Evolutionary conservation across 2,113 vertebrate genomes (phyloP).

Genomic region (Nansenia antarctica): DNA sequence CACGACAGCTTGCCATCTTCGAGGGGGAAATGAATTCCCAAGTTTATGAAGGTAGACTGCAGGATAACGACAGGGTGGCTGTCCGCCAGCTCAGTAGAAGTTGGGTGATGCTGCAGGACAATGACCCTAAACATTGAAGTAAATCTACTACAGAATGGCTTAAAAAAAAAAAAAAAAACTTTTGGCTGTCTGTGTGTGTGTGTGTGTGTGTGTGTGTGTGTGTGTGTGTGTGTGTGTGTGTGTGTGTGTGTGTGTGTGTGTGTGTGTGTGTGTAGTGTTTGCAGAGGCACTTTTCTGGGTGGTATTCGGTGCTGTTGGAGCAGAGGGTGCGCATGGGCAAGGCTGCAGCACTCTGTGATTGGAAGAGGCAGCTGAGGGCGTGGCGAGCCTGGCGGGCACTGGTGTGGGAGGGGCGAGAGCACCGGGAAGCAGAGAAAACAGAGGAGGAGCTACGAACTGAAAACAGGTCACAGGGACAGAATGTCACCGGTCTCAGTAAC

Average conservation of each 20-base stretch:
- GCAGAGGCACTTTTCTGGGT: slow-evolving; percentile 87
- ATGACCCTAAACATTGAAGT: too few relatives aligned
- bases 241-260: slow-evolving; percentile 8
- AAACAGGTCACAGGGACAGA: slow-evolving; percentile 77
- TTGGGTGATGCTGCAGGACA: too few relatives aligned
- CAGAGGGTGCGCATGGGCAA: slow-evolving; percentile 82
- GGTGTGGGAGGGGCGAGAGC: slow-evolving; percentile 73
- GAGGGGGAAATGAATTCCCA: too few relatives aligned
- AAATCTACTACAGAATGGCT: too few relatives aligned
- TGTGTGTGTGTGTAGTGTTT: slow-evolving; percentile 84
- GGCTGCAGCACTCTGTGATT: slow-evolving; percentile 83
- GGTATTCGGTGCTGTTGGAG: slow-evolving; percentile 85
- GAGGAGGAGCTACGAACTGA: slow-evolving; percentile 80
- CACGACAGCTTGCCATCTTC: too few relatives aligned
- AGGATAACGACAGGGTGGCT: too few relatives aligned
- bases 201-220: not conserved
- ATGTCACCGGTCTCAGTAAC: not conserved
- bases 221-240: not conserved
- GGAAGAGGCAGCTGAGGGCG: slow-evolving; percentile 84
- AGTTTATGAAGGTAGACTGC: too few relatives aligned
- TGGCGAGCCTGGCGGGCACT: slow-evolving; percentile 85
- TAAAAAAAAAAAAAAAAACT: too few relatives aligned
- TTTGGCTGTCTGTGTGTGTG: too few relatives aligned
- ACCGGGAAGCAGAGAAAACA: slow-evolving; percentile 72
- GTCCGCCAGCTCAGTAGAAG: too few relatives aligned